phyloP scores from a whole-genome alignment of 2,113 vertebrate genomes.

The Lagopus muta region DNA sequence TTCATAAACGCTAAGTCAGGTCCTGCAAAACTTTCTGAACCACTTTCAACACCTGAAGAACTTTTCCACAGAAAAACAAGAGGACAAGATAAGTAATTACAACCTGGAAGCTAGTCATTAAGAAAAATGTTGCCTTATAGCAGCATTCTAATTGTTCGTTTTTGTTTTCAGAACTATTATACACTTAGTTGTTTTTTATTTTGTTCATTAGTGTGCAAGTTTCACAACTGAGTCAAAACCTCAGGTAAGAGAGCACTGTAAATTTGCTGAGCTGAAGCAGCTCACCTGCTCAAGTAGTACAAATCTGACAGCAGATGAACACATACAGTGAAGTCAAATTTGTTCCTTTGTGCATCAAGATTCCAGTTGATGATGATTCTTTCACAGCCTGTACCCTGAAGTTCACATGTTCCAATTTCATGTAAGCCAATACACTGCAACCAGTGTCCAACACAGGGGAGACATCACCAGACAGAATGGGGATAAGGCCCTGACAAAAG shows the following conservation, averaged over 20 bases:
- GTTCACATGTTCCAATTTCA: not conserved
- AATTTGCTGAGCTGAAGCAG: not conserved
- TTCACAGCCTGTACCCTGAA: not conserved
- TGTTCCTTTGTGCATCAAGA: not conserved
- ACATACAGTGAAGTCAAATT: not conserved
- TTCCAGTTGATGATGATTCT: not conserved
- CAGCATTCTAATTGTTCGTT: not conserved
- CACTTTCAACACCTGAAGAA: not conserved
- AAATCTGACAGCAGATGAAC: not conserved
- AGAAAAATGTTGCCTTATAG: not conserved
- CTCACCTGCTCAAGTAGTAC: not conserved
- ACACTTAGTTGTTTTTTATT: not conserved
- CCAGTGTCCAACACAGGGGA: not conserved
- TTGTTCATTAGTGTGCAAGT: not conserved
- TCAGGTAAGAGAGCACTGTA: not conserved
- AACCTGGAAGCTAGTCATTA: not conserved
- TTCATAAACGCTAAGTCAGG: conserved; percentile 55
- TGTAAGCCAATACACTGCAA: not conserved
- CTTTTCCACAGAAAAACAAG: conserved; percentile 12
- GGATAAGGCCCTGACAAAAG: not conserved
- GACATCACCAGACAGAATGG: not conserved
- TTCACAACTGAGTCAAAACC: not conserved
- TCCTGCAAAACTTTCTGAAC: not conserved
- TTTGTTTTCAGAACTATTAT: not conserved
- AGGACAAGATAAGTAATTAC: not conserved